Evolutionary conservation across 1,140 invertebrate genomes (phyloP), one percentile per base, ranked within the genome.

Genomic region (Drosophila hydei): DNA sequence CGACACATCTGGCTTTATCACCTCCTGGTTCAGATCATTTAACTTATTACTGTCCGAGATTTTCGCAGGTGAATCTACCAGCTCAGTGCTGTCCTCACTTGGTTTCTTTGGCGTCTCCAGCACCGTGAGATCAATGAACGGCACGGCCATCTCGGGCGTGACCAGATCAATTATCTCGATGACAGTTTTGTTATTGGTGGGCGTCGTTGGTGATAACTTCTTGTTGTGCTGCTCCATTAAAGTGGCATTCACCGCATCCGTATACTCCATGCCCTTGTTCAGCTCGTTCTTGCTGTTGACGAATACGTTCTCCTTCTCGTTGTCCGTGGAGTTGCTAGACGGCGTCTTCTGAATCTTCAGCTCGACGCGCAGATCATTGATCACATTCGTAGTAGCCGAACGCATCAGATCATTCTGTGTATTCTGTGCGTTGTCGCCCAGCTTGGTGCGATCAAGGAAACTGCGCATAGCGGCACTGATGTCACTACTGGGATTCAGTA

Each of bases 401-500:
- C 90, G 77, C 72, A 91, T 79, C 9, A 90, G 56, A 1, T 90
- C 81, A 33, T 78, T 42, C 40, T 77, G 76, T 2, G 59, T 50
- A 50, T 51, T 56, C 23, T 64, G 30, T 3, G 54, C 21, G 23
- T 63, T 69, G 27, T 80, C 89, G 5, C 83, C 84, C 38, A 91
- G 23, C 42, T 90, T 91, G 16, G 89, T 91, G 18, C 83, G 75
- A 47, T 91, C 89, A 9, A 95, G 89, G 79, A 96, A 95, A 1
- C 94, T 94, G 77, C 95, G 94, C 95, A 96, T 96, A 16, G 94
- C 94, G 1, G 95, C 94, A 89, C 95, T 95, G 6, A 95, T 95
- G 67, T 95, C 94, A 0, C 95, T 93, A 0, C 96, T 95, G 0
- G 96, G 96, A 91, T 97, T 96, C 33, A 98, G 87, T 62, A 97